These are phyloP conservation scores for Heliothis virescens DNA, from an alignment of 1,140 invertebrate species.

Conservation along the genomic window DNA sequence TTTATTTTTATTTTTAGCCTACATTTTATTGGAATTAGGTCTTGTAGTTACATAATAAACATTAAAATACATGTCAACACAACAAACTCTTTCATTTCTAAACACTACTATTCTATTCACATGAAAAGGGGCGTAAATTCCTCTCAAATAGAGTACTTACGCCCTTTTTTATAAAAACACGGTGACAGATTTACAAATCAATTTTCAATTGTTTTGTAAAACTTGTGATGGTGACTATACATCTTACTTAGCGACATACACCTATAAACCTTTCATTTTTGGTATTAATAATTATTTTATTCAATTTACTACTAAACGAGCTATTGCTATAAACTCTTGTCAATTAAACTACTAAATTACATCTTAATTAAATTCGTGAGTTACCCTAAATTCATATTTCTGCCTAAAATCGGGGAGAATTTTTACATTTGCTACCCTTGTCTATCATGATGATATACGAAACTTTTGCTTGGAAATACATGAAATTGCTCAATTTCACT, in stretches of 20 bases:
- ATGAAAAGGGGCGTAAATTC: too few relatives aligned
- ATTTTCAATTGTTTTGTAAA: constrained; percentile 43
- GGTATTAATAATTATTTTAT: not conserved
- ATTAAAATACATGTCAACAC: constrained; percentile 86
- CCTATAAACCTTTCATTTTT: not conserved
- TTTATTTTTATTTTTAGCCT: constrained; percentile 72
- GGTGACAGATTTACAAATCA: constrained; percentile 45
- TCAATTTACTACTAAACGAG: not conserved
- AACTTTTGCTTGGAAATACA: not conserved
- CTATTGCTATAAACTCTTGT: constrained; percentile 1
- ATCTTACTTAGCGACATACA: constrained; percentile 43
- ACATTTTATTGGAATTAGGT: constrained; percentile 79
- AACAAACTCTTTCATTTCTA: constrained; percentile 82
- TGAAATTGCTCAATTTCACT: constrained; percentile 40
- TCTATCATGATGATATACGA: too few relatives aligned
- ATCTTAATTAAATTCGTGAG: not conserved
- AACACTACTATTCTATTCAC: constrained; percentile 65
- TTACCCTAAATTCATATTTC: not conserved
- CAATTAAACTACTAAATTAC: constrained; percentile 24
- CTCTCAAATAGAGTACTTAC: too few relatives aligned
- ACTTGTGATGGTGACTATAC: constrained; percentile 49
- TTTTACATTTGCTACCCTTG: not conserved
- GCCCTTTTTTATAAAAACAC: constrained; percentile 20
- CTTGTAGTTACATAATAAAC: constrained; percentile 82
- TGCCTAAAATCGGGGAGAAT: not conserved